These are phyloP conservation scores for Solea senegalensis DNA, from an alignment of 2,113 vertebrate genomes.

Conservation along the genomic window DNA sequence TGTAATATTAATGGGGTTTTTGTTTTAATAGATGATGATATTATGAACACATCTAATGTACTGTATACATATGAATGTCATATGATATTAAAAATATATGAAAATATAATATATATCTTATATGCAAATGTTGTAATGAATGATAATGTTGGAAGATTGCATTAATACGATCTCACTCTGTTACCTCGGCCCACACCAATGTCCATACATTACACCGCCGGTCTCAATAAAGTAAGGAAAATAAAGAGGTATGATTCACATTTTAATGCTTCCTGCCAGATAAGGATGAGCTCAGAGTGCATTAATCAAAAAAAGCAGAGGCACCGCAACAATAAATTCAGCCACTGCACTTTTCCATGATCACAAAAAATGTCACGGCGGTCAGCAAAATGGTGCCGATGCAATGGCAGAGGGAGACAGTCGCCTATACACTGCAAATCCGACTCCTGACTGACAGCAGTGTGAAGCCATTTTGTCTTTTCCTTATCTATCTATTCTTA, in stretches of 20 bases:
- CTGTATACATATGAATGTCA: too few relatives aligned
- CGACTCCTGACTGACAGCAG: conserved; percentile 22
- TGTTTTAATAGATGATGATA: too few relatives aligned
- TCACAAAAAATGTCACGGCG: conserved; percentile 64
- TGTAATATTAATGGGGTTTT: too few relatives aligned
- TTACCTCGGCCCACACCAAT: not conserved
- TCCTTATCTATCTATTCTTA: conserved; percentile 38
- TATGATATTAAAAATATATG: too few relatives aligned
- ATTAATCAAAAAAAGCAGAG: conserved; percentile 53
- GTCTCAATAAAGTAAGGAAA: conserved; percentile 8
- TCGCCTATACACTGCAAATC: conserved; percentile 26
- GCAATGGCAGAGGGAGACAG: conserved; percentile 36
- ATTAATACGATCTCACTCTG: not conserved
- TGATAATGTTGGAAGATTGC: too few relatives aligned
- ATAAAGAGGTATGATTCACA: conserved; percentile 36
- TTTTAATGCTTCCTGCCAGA: conserved; percentile 56
- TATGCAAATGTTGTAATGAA: too few relatives aligned
- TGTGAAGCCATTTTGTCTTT: conserved; percentile 45
- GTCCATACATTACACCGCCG: conserved; percentile 5
- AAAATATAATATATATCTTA: too few relatives aligned
- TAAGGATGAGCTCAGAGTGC: conserved; percentile 47
- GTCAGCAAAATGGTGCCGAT: conserved; percentile 65
- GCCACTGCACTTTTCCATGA: conserved; percentile 42
- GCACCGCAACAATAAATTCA: conserved; percentile 49
- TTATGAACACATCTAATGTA: too few relatives aligned